Evolutionary conservation across 2,888 invertebrate genomes (phyloP).

Genomic region (Tryphoninae sp.): DNA sequence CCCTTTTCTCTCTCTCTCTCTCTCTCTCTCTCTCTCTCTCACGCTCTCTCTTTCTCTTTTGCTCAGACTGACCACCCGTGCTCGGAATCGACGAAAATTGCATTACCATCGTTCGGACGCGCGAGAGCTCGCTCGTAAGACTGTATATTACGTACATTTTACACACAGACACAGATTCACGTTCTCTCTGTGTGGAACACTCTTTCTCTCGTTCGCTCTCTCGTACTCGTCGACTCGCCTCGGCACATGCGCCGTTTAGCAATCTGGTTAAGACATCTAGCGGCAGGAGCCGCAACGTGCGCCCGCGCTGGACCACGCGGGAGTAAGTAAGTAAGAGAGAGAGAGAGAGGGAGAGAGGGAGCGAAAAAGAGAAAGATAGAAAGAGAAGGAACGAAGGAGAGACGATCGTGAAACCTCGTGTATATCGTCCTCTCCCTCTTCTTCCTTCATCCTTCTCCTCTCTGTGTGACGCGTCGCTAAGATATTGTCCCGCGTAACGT

Average conservation of each 20-base stretch:
- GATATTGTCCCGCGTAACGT: slow-evolving; percentile 60
- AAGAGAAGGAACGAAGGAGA: slow-evolving; percentile 22
- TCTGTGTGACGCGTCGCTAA: slow-evolving; percentile 42
- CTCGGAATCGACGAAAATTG: slow-evolving; percentile 64
- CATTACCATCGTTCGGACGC: slow-evolving; percentile 54
- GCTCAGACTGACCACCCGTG: slow-evolving; percentile 51
- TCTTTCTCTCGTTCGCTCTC: slow-evolving; percentile 2
- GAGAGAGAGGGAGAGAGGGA: slow-evolving; percentile 25
- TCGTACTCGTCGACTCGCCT: slow-evolving; percentile 53
- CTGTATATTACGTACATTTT: not conserved
- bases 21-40: not conserved
- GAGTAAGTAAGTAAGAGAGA: not conserved
- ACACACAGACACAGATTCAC: not conserved
- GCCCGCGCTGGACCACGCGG: slow-evolving; percentile 26
- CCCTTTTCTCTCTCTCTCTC: too few relatives aligned
- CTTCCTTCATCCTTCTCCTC: slow-evolving; percentile 5
- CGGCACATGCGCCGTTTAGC: slow-evolving; percentile 71
- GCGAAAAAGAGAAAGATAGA: slow-evolving; percentile 34
- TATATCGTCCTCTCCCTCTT: slow-evolving; percentile 5
- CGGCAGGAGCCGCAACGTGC: slow-evolving; percentile 54
- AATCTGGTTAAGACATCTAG: slow-evolving; percentile 79
- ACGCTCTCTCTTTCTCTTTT: not conserved
- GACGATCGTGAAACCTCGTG: not conserved
- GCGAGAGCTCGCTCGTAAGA: not conserved
- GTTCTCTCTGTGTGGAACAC: not conserved